Conservation (phyloP, 1,140 invertebrate genomes). For the Camponotus floridanus region DNA sequence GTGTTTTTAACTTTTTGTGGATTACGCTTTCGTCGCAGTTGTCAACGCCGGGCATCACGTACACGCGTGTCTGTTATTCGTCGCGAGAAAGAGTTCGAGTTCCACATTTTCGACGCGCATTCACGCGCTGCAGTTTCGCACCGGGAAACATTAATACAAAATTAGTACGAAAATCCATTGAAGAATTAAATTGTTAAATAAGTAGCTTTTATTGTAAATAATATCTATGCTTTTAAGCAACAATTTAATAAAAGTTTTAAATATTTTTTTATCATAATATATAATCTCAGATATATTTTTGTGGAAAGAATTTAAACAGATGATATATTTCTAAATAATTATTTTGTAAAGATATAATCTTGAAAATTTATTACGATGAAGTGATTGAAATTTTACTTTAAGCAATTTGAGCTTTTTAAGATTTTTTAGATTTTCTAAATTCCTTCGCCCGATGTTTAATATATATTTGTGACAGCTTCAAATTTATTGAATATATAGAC, state of each 20-base stretch:
- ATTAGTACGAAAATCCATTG: conserved; percentile 14
- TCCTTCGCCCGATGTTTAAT: background rate
- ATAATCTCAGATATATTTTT: too few relatives aligned
- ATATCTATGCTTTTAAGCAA: background rate
- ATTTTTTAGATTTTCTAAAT: background rate
- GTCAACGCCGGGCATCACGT: conserved; percentile 26
- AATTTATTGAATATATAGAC: too few relatives aligned
- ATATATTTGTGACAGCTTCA: too few relatives aligned
- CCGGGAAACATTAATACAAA: conserved; percentile 1
- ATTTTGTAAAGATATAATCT: background rate
- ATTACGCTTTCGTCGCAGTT: conserved; percentile 53
- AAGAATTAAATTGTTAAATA: conserved; percentile 28
- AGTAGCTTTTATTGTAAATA: conserved; percentile 32
- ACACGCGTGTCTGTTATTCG: conserved; percentile 38
- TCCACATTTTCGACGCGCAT: conserved; percentile 44
- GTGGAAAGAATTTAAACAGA: too few relatives aligned
- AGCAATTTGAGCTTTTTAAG: background rate
- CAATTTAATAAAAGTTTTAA: background rate
- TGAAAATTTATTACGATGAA: background rate
- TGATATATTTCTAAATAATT: too few relatives aligned
- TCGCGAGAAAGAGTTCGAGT: conserved; percentile 49
- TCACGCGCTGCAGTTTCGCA: conserved; percentile 39
- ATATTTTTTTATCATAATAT: background rate
- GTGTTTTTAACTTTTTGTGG: conserved; percentile 63
- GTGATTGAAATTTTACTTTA: background rate